Evolutionary conservation across 2,888 invertebrate species (phyloP).

Genomic region (Zygothrica quintamaculata): DNA sequence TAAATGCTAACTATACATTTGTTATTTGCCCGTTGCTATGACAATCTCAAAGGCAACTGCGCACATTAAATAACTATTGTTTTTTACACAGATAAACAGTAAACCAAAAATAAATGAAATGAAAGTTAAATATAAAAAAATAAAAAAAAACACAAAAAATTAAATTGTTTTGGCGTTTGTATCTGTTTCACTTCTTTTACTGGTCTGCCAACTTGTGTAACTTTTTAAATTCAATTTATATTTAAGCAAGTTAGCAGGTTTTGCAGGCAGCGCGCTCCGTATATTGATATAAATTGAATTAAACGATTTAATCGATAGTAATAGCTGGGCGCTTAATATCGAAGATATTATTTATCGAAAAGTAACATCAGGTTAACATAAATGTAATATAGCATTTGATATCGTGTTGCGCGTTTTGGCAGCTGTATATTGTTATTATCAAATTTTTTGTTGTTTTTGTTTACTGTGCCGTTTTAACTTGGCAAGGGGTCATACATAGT

Average conservation of each 20-base stretch:
- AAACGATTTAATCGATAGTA: background rate
- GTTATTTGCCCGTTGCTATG: slow-evolving; percentile 53
- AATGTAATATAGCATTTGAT: slow-evolving; percentile 28
- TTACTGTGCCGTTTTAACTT: slow-evolving; percentile 42
- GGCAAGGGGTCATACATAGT: slow-evolving; percentile 9
- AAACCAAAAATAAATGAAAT: slow-evolving; percentile 9
- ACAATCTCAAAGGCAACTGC: slow-evolving; percentile 28
- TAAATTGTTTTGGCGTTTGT: slow-evolving; percentile 11
- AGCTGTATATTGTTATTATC: slow-evolving; percentile 41
- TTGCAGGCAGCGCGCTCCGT: slow-evolving; percentile 24
- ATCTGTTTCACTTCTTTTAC: slow-evolving; percentile 3
- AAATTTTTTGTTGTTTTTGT: slow-evolving; percentile 56
- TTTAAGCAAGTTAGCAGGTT: slow-evolving; percentile 39
- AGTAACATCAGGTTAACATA: slow-evolving; percentile 21
- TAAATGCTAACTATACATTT: slow-evolving; percentile 36
- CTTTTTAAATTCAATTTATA: slow-evolving; percentile 43
- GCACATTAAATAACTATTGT: background rate
- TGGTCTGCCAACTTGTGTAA: slow-evolving; percentile 29
- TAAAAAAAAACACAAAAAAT: slow-evolving; percentile 8
- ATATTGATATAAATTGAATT: background rate
- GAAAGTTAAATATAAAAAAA: slow-evolving; percentile 5
- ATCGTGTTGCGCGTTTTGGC: slow-evolving; percentile 50
- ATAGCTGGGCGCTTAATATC: slow-evolving; percentile 1
- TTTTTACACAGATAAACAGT: background rate
- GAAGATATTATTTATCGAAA: background rate